Evolutionary conservation across 2,888 invertebrate species (phyloP).

Genomic region (Ormyrus pomaceus): DNA sequence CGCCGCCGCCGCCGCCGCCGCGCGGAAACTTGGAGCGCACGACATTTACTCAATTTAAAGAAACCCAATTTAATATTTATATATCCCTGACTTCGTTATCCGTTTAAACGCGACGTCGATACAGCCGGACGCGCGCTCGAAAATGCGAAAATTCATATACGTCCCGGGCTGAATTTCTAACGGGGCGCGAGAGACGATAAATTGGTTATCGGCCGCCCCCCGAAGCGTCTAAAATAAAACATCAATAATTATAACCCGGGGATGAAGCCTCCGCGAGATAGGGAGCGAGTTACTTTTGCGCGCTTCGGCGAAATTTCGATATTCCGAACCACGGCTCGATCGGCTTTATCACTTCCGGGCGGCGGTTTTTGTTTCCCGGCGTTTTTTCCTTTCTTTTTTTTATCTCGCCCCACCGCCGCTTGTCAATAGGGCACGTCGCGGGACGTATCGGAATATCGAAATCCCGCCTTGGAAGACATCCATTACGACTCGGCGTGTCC

Average conservation of each 20-base stretch:
- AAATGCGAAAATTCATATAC: slow-evolving; percentile 28
- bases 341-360: slow-evolving; percentile 32
- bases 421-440: not conserved
- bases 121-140: not conserved
- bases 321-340: not conserved
- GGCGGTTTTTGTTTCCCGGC: too few relatives aligned
- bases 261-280: too few relatives aligned
- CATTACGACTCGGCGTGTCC: not conserved
- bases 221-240: slow-evolving; percentile 36
- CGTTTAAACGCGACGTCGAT: slow-evolving; percentile 30
- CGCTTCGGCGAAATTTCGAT: slow-evolving; percentile 7
- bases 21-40: not conserved
- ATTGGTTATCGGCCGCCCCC: slow-evolving; percentile 36
- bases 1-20: not conserved
- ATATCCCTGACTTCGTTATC: slow-evolving; percentile 20
- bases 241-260: slow-evolving; percentile 39
- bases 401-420: not conserved
- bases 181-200: slow-evolving; percentile 2
- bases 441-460: slow-evolving; percentile 14
- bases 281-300: not conserved
- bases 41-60: slow-evolving; percentile 43
- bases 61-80: slow-evolving; percentile 41
- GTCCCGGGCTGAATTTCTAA: not conserved
- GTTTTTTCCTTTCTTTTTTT: not conserved
- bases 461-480: slow-evolving; percentile 8